Evolutionary conservation across 2,113 vertebrate species (phyloP), one percentile per base, ranked within the genome.

Genomic region (Poeciliopsis occidentalis): DNA sequence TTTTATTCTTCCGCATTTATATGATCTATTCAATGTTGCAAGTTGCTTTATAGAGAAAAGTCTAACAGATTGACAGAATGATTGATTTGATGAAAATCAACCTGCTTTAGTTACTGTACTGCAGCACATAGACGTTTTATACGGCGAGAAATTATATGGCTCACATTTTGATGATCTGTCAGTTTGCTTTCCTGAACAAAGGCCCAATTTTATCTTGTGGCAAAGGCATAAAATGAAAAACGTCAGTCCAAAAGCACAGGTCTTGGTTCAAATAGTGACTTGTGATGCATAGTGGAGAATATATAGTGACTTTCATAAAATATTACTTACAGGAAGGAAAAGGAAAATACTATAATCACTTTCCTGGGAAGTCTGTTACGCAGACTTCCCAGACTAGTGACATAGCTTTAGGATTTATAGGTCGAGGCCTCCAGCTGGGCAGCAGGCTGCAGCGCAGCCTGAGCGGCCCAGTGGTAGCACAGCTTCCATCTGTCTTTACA

Each of bases 401-500:
- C 83, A 90, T 66, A 67, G 82, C 73, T 82, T 88, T 81, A 57
- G 80, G 92, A 91, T 93, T 91, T 85, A 91, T 79, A 83, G 90
- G 86, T 88, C 85, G 68, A 82, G 87, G 87, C 86, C 87, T 92
- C 91, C 86, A 84, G 83, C 86, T 31, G 82, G 84, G 90, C 83
- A 83, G 71, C 90, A 88, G 87, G 90, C 90, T 92, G 89, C 87
- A 86, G 84, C 60, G 51, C 77, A 71, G 75, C 82, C 82, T 41
- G 73, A 64, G 74, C 80, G 67, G 76, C 71, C 27, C 83, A 74
- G 85, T 64, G 81, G 84, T 81, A 82, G 82, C 77, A 68, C 82
- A 2, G 54, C 81, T 67, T 85, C 94, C 94, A 95, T 95, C 94
- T 95, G 93, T 91, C 88, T 78, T 85, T 85, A 85, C 62, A 82